Evolutionary conservation across 2,113 vertebrate genomes (phyloP), one percentile per base, ranked within the genome.

Genomic region (Sinocyclocheilus grahami): DNA sequence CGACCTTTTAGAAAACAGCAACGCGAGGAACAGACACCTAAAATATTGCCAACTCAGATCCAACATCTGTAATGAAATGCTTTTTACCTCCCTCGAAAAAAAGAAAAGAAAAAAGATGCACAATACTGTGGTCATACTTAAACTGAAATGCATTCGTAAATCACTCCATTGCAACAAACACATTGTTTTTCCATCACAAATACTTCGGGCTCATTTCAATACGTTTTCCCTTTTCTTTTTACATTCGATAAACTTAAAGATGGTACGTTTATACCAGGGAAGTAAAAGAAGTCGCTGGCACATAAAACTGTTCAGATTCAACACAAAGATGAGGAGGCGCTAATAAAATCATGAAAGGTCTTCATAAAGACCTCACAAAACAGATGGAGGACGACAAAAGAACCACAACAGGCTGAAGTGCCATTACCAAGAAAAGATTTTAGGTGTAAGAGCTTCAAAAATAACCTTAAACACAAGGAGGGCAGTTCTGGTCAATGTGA

Each of bases 81-180:
- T 83, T 86, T 27, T 71, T 24, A 84, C 46, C 86, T 82, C 37
- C 86, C 46, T 0, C 8, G 1, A 58, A n/a, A 46, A 46, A 60
- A 65, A 84, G 69, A 89, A 8, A 84, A 72, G 87, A 46, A 39
- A 39, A 39, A 39, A 10, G 42, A 46, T 46, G 86, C 53, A 92
- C 87, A 86, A 84, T 72, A 74, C 78, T 7, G 12, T 55, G 22
- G 67, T 85, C 27, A 77, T 37, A 86, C 90, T 42, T 67, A 33
- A 89, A 91, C 83, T 51, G 80, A 92, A 93, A 90, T 8, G 67
- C 37, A 62, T 80, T 85, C 76, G 87, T 89, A 80, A 42, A 39
- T 78, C 86, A 87, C 85, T 83, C 88, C 85, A 90, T 90, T 87
- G 62, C 75, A 88, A 87, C 87, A 86, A 89, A 87, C 55, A 84